These are phyloP conservation scores for Alcedo atthis DNA, from an alignment of 2,797 vertebrate genomes.

Conservation along the genomic window DNA sequence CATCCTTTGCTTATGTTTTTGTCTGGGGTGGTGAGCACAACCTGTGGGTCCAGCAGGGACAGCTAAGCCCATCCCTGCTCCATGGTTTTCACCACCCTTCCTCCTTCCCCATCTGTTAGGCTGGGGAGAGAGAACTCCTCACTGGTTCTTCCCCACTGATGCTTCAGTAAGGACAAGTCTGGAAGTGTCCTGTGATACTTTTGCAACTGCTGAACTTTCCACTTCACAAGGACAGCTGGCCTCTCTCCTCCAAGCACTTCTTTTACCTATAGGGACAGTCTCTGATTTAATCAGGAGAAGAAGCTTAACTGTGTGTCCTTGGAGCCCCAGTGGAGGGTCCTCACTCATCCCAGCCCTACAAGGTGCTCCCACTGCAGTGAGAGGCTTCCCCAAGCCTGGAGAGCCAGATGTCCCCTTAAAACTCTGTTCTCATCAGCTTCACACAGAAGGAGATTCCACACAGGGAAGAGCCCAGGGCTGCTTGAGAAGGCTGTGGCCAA, in stretches of 20 bases:
- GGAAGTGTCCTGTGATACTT: background rate
- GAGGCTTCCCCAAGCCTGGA: background rate
- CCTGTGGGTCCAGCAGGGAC: background rate
- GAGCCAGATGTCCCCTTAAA: background rate
- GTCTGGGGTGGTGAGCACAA: background rate
- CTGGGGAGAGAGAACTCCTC: background rate
- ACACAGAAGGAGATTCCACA: background rate
- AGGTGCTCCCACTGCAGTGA: fast-evolving
- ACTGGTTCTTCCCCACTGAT: background rate
- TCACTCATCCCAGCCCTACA: background rate
- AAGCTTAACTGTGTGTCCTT: background rate
- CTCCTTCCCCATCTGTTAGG: background rate
- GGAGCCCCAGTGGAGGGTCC: background rate
- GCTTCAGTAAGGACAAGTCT: background rate
- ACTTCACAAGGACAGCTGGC: background rate
- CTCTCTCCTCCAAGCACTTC: background rate
- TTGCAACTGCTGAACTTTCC: background rate
- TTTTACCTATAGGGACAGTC: background rate
- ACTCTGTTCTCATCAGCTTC: background rate
- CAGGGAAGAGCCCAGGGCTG: background rate
- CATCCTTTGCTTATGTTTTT: background rate
- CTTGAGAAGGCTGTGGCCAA: background rate
- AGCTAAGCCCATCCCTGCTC: background rate
- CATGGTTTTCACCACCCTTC: background rate
- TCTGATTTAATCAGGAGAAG: background rate